Evolutionary conservation across 2,888 invertebrate genomes (phyloP), one percentile per base, ranked within the genome.

Genomic region (Caenorhabditis imperialis): DNA sequence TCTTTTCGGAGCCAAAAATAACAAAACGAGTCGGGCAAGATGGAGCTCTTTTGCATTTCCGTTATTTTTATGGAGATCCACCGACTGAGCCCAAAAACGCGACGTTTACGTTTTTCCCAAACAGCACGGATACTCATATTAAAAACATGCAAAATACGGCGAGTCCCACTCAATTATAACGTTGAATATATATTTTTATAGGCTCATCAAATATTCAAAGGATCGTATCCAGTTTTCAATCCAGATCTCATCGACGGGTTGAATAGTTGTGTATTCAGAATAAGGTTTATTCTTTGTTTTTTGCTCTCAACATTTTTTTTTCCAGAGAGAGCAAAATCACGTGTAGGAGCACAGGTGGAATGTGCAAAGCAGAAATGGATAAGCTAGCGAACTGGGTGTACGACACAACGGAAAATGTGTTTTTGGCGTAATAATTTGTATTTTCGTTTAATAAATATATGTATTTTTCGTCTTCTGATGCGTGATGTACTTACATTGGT

Each of bases 351-450:
- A 54, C 62, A 18, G 53, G 62, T 10, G 62, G 62, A 10, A 25
- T 63, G 45, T 63, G 62, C 37, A 63, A 38, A 37, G n/a, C 37
- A 1, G 38, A 45, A 12, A 63, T 63, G 62, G 62, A 63, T 44
- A 7, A 27, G 22, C 25, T 63, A 4, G n/a, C 18, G 2, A 47
- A 63, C 37, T 63, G 62, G 62, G 54, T 47, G 16, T 70, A 61
- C 42, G 70, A 61, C 20, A 25, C 42, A 38, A 51, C 58, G 25
- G 38, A 48, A n/a, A 33, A 42, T n/a, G 27, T 60, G 3, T 61
- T 70, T 22, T 6, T 67, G 14, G 30, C 14, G 3, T 47, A 16
- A 47, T n/a, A n/a, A n/a, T n/a, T n/a, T n/a, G n/a, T n/a, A n/a
- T n/a, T n/a, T n/a, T n/a, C n/a, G n/a, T n/a, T n/a, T n/a, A n/a